Evolutionary conservation across 2,797 vertebrate genomes (phyloP).

Genomic region (Spea hammondii): DNA sequence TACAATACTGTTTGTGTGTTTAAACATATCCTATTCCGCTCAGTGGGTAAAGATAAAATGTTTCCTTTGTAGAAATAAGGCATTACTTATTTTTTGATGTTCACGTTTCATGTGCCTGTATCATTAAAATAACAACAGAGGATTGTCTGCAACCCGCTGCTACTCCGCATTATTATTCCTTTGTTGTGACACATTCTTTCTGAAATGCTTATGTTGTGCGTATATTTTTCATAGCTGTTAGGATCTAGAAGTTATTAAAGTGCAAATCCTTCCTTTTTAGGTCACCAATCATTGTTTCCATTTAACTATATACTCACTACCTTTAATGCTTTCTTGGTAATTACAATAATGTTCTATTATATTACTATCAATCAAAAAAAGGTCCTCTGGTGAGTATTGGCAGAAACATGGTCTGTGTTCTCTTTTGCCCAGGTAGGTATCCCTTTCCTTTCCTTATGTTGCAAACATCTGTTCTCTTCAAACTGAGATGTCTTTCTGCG

Average conservation of each 20-base stretch:
- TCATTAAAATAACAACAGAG: slow-evolving; percentile 48
- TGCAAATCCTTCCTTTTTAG: slow-evolving; percentile 19
- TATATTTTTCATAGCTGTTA: slow-evolving; percentile 33
- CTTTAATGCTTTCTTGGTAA: not conserved
- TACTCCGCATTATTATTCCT: slow-evolving; percentile 47
- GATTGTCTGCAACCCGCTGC: slow-evolving; percentile 43
- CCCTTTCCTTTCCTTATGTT: too few relatives aligned
- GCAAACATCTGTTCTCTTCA: too few relatives aligned
- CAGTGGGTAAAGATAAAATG: slow-evolving; percentile 24
- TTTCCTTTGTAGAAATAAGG: slow-evolving; percentile 28
- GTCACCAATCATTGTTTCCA: slow-evolving; percentile 1
- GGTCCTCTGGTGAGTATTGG: too few relatives aligned
- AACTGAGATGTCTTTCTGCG: too few relatives aligned
- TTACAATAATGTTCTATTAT: too few relatives aligned
- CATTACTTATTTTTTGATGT: slow-evolving; percentile 30
- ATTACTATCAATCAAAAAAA: too few relatives aligned
- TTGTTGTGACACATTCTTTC: slow-evolving; percentile 46
- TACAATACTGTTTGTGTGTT: slow-evolving; percentile 4
- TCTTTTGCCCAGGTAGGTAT: too few relatives aligned
- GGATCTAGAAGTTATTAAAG: slow-evolving; percentile 20
- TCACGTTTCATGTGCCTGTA: slow-evolving; percentile 34
- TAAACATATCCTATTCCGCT: slow-evolving; percentile 5
- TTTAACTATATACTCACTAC: slow-evolving; percentile 19
- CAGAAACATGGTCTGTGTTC: too few relatives aligned
- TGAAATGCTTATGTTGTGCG: slow-evolving; percentile 41